Base-by-base conservation (phyloP, 1,140 invertebrate species). In the Heliconius melpomene region DNA sequence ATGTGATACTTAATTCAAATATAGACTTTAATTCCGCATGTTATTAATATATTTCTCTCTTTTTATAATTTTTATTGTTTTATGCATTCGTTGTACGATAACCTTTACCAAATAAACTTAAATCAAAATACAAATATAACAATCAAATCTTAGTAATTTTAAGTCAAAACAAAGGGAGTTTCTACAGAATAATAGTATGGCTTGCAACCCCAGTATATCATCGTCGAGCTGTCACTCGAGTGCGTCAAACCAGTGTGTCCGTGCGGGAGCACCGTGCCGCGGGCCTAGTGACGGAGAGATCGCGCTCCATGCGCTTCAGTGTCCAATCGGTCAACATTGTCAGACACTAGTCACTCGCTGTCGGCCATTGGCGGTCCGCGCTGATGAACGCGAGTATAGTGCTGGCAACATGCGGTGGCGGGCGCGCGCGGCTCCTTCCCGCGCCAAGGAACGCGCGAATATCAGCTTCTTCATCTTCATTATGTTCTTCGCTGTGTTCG, bases 401-500 rank as follows among this genome's bases (percentile, higher is more conserved):
- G 79, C 79, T 85, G 79, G 78, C 87, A 88, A 84, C 79, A 94
- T 93, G 91, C 89, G 90, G 87, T 91, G 91, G 90, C 89, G 88
- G 82, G 86, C 85, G 85, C 90, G 90, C 84, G 86, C 88, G 83
- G 84, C 87, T 36, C 82, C 89, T 84, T 88, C 89, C 83, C 94
- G 96, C 88, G 96, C 96, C 73, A 95, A 96, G 83, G 97, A 98
- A 87, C 95, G 97, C 75, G 97, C 97, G 77, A 97, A 97, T 88
- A 96, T 98, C 95, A 98, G 97, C 81, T 98, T 98, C 93, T 97
- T 98, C 94, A 97, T 98, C 86, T 97, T 98, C 40, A 96, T 98
- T 79, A 97, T 98, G 95, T 98, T 98, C 91, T 98, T 98, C 89
- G 97, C 96, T n/a, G 96, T 98, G 54, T 98, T 98, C 87, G 97